Evolutionary conservation across 2,888 invertebrate species (phyloP).

Genomic region (Acrobasis repandana): DNA sequence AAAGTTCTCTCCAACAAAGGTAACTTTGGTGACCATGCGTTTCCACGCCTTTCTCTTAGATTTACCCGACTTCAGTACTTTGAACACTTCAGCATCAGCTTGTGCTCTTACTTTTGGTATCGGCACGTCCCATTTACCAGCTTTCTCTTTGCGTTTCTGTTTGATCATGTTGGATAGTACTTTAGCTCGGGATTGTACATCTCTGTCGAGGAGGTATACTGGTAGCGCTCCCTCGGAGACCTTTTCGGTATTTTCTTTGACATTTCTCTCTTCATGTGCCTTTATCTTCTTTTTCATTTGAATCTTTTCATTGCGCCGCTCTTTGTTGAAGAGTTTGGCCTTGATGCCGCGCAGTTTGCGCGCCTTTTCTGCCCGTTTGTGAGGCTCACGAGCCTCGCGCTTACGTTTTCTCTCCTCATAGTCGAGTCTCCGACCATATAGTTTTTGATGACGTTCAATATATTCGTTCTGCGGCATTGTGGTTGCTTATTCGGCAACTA

Average conservation of each 20-base stretch:
- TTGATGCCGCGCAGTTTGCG: conserved; percentile 96
- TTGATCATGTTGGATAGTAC: conserved; percentile 99
- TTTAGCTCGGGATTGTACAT: conserved; percentile 96
- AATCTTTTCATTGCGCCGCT: conserved; percentile 98
- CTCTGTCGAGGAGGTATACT: conserved; percentile 98
- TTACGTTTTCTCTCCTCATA: conserved; percentile 98
- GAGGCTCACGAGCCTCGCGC: conserved; percentile 96
- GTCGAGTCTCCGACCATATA: conserved; percentile 97
- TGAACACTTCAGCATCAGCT: conserved; percentile 98
- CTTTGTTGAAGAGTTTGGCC: conserved; percentile 98
- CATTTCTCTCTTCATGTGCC: conserved; percentile 97
- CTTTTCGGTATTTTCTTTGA: conserved; percentile 92
- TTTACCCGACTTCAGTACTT: conserved; percentile 95
- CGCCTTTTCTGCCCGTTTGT: conserved; percentile 95
- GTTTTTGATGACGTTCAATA: conserved; percentile 98
- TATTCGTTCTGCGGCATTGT: conserved; percentile 99
- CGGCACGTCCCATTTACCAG: conserved; percentile 99
- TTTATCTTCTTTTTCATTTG: conserved; percentile 99
- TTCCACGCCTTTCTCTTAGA: conserved; percentile 98
- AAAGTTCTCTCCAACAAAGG: conserved; percentile 98
- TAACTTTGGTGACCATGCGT: conserved; percentile 99
- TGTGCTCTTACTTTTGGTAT: conserved; percentile 99
- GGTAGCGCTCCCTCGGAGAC: conserved; percentile 96
- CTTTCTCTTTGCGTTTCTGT: conserved; percentile 99
- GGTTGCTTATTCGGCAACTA: conserved; percentile 81